phyloP scores from a whole-genome alignment of 2,797 vertebrate genomes.

The Danio tinwini region DNA sequence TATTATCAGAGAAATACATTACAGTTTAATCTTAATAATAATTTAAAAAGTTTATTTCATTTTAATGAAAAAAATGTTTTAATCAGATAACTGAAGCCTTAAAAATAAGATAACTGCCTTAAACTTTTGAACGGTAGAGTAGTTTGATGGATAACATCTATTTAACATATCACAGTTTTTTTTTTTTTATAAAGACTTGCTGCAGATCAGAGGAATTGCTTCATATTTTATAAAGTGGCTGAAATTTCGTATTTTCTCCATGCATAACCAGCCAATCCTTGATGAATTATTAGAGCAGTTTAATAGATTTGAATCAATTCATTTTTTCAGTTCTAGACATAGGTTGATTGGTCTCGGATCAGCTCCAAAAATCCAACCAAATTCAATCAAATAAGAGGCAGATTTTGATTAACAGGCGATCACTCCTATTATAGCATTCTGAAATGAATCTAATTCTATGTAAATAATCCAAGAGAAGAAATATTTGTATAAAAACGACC shows the following conservation, averaged over 20 bases:
- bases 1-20: too few species aligned
- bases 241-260: not conserved
- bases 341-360: not conserved
- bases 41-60: too few species aligned
- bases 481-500: conserved; percentile 9
- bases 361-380: not conserved
- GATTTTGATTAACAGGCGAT: not conserved
- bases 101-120: not conserved
- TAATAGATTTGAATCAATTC: not conserved
- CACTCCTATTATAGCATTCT: not conserved
- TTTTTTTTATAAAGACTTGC: not conserved
- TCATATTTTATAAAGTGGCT: not conserved
- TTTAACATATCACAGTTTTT: not conserved
- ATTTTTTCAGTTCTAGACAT: not conserved
- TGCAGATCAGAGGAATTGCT: not conserved
- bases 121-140: not conserved
- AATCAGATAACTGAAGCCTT: not conserved
- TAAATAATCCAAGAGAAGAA: conserved; percentile 16
- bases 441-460: not conserved
- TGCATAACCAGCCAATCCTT: not conserved
- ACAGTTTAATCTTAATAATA: too few species aligned
- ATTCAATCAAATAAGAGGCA: not conserved
- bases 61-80: too few species aligned
- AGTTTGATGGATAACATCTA: not conserved
- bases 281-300: not conserved